Base-by-base conservation (phyloP, 2,888 invertebrate genomes). In the Apodemia zela region DNA sequence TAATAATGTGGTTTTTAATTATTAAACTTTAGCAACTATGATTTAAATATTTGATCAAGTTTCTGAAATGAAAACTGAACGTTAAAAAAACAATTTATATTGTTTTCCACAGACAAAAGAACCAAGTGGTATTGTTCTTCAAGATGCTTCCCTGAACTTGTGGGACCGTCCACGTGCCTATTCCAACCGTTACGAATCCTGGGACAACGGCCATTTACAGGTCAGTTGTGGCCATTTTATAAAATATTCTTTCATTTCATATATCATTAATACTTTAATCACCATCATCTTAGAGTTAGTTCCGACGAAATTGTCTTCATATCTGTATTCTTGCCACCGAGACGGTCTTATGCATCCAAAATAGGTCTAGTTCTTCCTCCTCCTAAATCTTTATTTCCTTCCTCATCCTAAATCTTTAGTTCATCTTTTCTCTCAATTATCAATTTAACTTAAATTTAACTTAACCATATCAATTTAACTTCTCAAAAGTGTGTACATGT, bases 111-210 rank as follows among this genome's bases (percentile, higher is more conserved):
- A 96, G 96, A 94, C 94, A 74, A 96, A 96, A 82, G 95, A 95
- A 77, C 92, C 93, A 58, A 93, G 93, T 70, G 93, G 93, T 60
- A 94, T 94, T 71, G 94, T 94, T 66, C 92, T 94, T 60, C 94
- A 94, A 80, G 95, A 95, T 74, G 93, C 94, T 33, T 92, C 94
- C 51, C 86, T 97, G 84, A 96, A 96, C 80, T 94, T 96, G 77
- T 97, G 97, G 97, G 93, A 95, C 68, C 95, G 96, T 17, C 96
- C 96, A 13, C 93, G 95, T 69, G 96, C 96, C 10, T 94, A 95
- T 79, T 95, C 94, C 76, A 97, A 97, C 89, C 93, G 97, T 70
- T 97, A 97, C 82, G 97, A 97, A 74, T 94, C 95, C 62, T 97
- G 97, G 96, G 95, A 91, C 75, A 88, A 82, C 78, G 82, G 76